Percentiles rank a stretch among this genome's conserved stretches.
Conservation (phyloP, 2,113 vertebrate species). For the Rhinopithecus roxellana region DNA sequence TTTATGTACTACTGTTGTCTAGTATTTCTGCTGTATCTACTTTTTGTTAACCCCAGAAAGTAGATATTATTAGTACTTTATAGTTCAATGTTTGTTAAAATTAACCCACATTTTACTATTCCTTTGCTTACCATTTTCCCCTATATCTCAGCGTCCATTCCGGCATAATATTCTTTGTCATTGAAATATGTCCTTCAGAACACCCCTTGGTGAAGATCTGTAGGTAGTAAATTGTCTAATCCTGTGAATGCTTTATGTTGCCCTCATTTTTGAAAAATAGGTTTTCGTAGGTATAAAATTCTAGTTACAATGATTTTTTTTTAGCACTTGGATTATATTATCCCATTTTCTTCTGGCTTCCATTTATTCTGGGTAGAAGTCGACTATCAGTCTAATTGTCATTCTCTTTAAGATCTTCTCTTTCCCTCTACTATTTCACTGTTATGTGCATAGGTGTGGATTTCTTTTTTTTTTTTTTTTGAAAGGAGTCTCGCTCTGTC, state of each 20-base stretch:
- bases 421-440: neutral
- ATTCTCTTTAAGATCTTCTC: neutral
- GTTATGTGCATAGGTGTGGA: neutral
- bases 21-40: neutral
- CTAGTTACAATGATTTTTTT: neutral
- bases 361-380: neutral
- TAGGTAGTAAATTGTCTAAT: neutral
- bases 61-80: neutral
- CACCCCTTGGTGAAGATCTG: neutral
- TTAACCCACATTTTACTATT: neutral
- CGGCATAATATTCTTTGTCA: neutral
- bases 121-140: neutral
- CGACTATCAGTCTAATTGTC: neutral
- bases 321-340: neutral
- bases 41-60: neutral
- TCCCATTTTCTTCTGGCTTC: neutral
- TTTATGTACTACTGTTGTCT: neutral
- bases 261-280: slow-evolving; percentile 17
- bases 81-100: neutral
- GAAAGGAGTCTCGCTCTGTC: too few species aligned
- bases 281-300: neutral
- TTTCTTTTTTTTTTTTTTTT: neutral
- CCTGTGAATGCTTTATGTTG: neutral
- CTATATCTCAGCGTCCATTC: neutral
- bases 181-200: neutral